phyloP scores from a whole-genome alignment of 2,113 vertebrate species.

The Cryptomyrus ogoouensis region DNA sequence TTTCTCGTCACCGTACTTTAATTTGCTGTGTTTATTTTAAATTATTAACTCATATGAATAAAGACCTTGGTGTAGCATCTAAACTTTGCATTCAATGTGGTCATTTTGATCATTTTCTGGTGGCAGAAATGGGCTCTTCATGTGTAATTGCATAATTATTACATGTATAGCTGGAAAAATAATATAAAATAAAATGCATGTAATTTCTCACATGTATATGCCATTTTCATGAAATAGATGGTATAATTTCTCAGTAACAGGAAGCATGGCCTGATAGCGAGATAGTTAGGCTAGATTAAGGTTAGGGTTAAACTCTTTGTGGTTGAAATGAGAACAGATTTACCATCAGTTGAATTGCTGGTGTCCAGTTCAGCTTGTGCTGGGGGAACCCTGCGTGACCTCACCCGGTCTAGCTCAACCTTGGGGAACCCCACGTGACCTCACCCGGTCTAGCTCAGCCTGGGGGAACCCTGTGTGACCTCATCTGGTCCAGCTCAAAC shows the following conservation, averaged over 20 bases:
- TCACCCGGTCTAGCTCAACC: background rate
- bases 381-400: background rate
- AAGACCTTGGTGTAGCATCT: background rate
- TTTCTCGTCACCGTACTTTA: background rate
- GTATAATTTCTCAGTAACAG: constrained; percentile 28
- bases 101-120: background rate
- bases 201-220: background rate
- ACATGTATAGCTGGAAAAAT: background rate
- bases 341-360: background rate
- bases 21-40: background rate
- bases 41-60: background rate
- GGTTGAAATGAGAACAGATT: constrained; percentile 19
- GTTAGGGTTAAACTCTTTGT: constrained; percentile 39
- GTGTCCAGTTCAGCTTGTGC: background rate
- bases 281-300: constrained; percentile 27
- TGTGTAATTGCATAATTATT: background rate
- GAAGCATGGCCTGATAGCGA: constrained; percentile 32
- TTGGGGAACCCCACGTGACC: background rate
- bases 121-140: too few relatives aligned
- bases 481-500: too few relatives aligned
- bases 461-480: background rate
- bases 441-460: background rate
- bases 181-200: background rate
- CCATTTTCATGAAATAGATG: constrained; percentile 38
- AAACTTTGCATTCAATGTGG: background rate